Evolutionary conservation across 2,113 vertebrate genomes (phyloP).

Genomic region (Marcusenius ussheri): DNA sequence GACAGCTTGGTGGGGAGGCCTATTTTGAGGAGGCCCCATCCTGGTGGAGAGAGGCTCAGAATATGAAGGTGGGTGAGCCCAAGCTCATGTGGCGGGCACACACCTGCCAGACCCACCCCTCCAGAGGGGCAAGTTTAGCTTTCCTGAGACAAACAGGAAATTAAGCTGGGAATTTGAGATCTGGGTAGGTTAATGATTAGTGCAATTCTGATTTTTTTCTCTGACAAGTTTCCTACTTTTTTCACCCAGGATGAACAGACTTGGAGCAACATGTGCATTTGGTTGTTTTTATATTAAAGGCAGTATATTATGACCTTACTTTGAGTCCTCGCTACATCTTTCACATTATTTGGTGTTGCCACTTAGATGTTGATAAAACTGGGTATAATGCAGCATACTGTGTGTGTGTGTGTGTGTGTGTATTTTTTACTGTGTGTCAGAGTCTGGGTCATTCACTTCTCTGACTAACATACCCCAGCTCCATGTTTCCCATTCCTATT

Average conservation of each 20-base stretch:
- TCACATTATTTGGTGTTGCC: not conserved
- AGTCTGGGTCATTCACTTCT: not conserved
- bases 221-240: not conserved
- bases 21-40: not conserved
- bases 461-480: not conserved
- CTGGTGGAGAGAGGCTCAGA: not conserved
- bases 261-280: not conserved
- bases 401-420: too few species aligned
- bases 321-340: not conserved
- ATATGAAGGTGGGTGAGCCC: not conserved
- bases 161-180: not conserved
- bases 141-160: conserved; percentile 4
- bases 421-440: not conserved
- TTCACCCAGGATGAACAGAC: not conserved
- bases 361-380: not conserved
- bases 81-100: too few species aligned
- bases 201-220: not conserved
- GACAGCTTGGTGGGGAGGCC: not conserved
- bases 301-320: not conserved
- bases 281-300: not conserved
- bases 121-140: not conserved
- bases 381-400: not conserved
- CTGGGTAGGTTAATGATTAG: conserved; percentile 8
- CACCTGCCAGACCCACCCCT: not conserved
- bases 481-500: not conserved